phyloP scores from a whole-genome alignment of 2,888 invertebrate genomes.

The Zygogramma bicolorata region DNA sequence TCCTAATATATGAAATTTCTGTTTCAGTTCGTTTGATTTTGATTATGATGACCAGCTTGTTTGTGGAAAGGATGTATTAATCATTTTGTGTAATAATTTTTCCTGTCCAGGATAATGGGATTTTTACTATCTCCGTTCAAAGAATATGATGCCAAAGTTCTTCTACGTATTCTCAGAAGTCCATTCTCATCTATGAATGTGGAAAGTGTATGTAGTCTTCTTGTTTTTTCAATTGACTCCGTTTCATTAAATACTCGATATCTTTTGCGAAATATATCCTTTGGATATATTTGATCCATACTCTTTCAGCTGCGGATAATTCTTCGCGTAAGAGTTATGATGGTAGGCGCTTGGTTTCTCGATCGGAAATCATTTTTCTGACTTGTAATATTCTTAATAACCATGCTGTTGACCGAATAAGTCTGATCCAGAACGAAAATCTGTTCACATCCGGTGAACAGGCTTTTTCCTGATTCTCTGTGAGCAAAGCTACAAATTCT shows the following conservation, averaged over 20 bases:
- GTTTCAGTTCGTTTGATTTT: no score
- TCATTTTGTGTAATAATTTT: no score
- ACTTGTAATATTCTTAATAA: neutral
- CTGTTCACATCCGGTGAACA: no score
- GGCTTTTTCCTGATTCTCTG: no score
- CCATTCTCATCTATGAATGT: neutral
- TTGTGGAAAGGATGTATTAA: no score
- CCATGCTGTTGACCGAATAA: neutral
- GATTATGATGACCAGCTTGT: no score
- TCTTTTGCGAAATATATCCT: neutral
- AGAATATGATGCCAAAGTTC: neutral
- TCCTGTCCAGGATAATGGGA: neutral
- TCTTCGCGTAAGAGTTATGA: neutral
- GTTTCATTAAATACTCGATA: neutral
- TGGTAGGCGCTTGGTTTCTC: neutral
- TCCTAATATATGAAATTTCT: no score
- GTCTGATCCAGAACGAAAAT: no score
- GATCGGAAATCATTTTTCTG: neutral
- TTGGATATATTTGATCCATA: neutral
- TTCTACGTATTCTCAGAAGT: neutral
- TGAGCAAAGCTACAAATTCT: no score
- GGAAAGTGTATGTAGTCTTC: neutral
- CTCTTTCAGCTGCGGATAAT: neutral
- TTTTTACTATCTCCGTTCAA: neutral
- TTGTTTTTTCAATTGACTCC: neutral